These are phyloP conservation scores for Tanypteryx hageni DNA, from an alignment of 2,888 invertebrate species.

Conservation along the genomic window DNA sequence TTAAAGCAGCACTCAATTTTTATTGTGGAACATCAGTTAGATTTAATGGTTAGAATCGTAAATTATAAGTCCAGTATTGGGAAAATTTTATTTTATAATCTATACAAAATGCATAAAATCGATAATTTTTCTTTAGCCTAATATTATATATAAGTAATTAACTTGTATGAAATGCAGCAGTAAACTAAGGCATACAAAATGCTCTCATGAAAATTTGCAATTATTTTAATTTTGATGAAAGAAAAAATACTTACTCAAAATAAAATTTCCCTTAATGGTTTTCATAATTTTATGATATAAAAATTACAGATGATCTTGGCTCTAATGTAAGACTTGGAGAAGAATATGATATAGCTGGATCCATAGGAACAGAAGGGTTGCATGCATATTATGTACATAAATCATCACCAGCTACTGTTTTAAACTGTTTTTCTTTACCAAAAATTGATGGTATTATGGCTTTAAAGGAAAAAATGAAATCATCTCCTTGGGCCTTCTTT, in stretches of 20 bases:
- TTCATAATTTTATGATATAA: neutral
- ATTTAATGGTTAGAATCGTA: constrained; percentile 14
- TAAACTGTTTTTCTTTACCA: neutral
- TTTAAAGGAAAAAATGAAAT: constrained; percentile 12
- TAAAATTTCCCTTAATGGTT: neutral
- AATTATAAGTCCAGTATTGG: neutral
- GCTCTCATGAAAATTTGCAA: too few relatives aligned
- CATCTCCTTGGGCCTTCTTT: constrained; percentile 72
- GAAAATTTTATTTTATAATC: too few relatives aligned
- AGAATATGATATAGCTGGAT: constrained; percentile 42
- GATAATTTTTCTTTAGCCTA: too few relatives aligned
- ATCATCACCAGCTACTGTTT: neutral
- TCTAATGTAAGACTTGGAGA: constrained; percentile 34
- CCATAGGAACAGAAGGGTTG: neutral
- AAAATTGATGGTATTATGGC: neutral
- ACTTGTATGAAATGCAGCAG: too few relatives aligned
- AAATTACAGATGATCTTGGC: constrained; percentile 21
- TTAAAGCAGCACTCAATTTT: neutral
- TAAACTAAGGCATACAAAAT: too few relatives aligned
- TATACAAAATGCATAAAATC: too few relatives aligned
- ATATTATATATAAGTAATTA: too few relatives aligned
- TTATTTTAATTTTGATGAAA: too few relatives aligned
- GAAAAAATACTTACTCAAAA: too few relatives aligned
- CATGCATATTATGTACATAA: constrained; percentile 34
- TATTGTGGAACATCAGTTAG: constrained; percentile 16